Evolutionary conservation across 2,888 invertebrate genomes (phyloP), one percentile per base, ranked within the genome.

Genomic region (Ditylenchus weischeri): DNA sequence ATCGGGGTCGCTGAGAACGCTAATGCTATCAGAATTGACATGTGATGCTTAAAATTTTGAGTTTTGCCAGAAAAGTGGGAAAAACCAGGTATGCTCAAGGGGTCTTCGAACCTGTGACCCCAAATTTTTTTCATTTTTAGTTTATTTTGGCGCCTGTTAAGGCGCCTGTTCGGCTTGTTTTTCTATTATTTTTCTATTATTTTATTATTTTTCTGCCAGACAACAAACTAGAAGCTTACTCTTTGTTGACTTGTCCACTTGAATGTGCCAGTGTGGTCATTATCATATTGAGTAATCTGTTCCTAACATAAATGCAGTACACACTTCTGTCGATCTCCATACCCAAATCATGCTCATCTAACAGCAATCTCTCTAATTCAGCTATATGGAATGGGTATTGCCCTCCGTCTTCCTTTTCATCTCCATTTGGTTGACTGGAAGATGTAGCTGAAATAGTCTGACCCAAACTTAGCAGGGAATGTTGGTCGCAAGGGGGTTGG

Each of bases 391-490:
- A 78, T 1, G 81, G 79, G 69, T 69, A 66, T 10, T 43, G 43
- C 8, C 43, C 43, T 43, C 43, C 43, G 62, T 57, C 59, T 57
- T 49, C 47, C 65, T 57, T 65, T 50, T 38, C 49, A 38, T 73
- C 68, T 50, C 21, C 62, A 47, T 49, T 58, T 15, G 10, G 18
- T 65, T 48, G n/a, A 21, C 50, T 71, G 65, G 68, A 68, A 13
- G 88, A 83, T 0, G 93, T 93, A 7, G 91, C 90, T 0, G 92
- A 91, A 78, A 94, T 89, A 83, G 93, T 93, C 84, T 96, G 96
- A 0, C 96, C 96, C 79, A 93, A 89, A 79, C 88, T 88, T 68
- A 81, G 72, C 35, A 80, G 65, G 0, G 71, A 77, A 11, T 64
- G 43, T 15, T 63, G 62, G 64, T 82, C 82, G 65, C 75, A 74